Percentiles rank a stretch among this genome's conserved stretches.
These are phyloP conservation scores for Neopelma chrysocephalum DNA, from an alignment of 2,797 vertebrate genomes.

Conservation along the genomic window DNA sequence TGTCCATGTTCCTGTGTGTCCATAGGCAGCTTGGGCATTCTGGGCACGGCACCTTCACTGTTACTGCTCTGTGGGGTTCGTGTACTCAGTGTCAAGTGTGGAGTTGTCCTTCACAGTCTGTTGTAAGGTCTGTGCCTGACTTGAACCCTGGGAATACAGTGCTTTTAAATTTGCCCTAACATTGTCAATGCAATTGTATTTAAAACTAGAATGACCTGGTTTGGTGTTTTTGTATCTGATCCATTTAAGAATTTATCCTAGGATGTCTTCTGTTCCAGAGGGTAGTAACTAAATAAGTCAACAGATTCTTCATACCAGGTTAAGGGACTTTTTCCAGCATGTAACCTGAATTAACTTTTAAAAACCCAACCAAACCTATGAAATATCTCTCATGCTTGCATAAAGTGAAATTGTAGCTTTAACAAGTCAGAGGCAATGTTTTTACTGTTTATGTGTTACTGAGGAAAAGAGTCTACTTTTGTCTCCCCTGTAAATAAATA, in stretches of 20 bases:
- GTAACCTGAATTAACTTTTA: neutral
- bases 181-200: neutral
- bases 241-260: neutral
- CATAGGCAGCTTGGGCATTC: neutral
- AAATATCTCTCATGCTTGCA: neutral
- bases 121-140: neutral
- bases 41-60: neutral
- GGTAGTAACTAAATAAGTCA: neutral
- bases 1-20: neutral
- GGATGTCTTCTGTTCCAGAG: neutral
- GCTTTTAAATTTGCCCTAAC: neutral
- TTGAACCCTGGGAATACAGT: neutral
- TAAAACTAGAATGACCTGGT: neutral
- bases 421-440: neutral
- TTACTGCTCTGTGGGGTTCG: neutral
- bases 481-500: neutral
- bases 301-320: neutral
- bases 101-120: neutral
- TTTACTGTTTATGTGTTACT: neutral
- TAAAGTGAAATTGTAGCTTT: neutral
- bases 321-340: neutral
- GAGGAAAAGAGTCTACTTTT: neutral
- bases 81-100: neutral
- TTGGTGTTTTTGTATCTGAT: neutral
- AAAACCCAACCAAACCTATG: neutral